Evolutionary conservation across 2,797 vertebrate species (phyloP).

Genomic region (Eupleurogrammus muticus): DNA sequence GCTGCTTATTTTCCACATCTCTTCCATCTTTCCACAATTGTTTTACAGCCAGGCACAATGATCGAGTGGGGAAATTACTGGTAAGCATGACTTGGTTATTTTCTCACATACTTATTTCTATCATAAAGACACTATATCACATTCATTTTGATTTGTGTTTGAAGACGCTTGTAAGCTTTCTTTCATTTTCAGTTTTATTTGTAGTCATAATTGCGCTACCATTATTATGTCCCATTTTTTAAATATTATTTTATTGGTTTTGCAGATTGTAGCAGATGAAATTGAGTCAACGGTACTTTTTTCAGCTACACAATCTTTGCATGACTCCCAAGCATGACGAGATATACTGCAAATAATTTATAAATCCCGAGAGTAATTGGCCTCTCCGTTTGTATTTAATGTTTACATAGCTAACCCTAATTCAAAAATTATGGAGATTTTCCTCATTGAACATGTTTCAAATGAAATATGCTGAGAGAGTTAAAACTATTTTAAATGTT

Average conservation of each 20-base stretch:
- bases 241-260: constrained; percentile 68
- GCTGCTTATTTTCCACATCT: constrained; percentile 5
- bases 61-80: constrained; percentile 99
- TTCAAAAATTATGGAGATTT: constrained; percentile 26
- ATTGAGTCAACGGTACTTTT: constrained; percentile 65
- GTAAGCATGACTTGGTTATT: constrained; percentile 73
- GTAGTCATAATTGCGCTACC: background rate
- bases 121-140: background rate
- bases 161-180: background rate
- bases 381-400: constrained; percentile 17
- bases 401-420: constrained; percentile 22
- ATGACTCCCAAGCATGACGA: constrained; percentile 52
- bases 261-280: constrained; percentile 76
- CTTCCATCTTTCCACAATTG: constrained; percentile 1
- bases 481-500: constrained; percentile 6
- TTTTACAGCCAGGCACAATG: constrained; percentile 94
- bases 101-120: background rate
- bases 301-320: constrained; percentile 37
- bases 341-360: constrained; percentile 21
- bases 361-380: constrained; percentile 23
- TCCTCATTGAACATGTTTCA: constrained; percentile 2
- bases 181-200: background rate
- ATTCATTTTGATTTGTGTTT: background rate
- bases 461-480: background rate
- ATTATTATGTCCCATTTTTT: constrained; percentile 11